These are phyloP conservation scores for Neoarius graeffei DNA, from an alignment of 2,113 vertebrate species.

Conservation along the genomic window DNA sequence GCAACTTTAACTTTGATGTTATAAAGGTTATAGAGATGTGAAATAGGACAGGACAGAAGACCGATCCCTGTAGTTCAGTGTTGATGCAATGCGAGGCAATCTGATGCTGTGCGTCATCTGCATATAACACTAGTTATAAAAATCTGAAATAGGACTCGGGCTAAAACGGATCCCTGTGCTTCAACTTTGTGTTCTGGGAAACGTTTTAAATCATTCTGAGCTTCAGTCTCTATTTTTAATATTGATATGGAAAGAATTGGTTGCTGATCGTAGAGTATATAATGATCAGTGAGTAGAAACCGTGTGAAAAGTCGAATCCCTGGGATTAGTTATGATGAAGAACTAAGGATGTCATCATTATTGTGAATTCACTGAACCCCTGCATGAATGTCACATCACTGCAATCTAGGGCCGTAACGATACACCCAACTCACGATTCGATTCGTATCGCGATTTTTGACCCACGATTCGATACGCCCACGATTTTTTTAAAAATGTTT, in stretches of 20 bases:
- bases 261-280: neutral
- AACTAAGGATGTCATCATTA: neutral
- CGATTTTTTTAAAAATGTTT: too few relatives aligned
- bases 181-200: neutral
- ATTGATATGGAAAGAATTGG: neutral
- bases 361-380: neutral
- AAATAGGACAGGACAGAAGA: neutral
- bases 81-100: neutral
- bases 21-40: neutral
- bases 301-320: neutral
- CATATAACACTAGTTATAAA: neutral
- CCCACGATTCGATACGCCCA: too few relatives aligned
- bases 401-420: too few relatives aligned
- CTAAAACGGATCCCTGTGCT: neutral
- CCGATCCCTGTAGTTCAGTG: neutral
- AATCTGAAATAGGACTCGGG: neutral
- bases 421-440: too few relatives aligned
- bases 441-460: too few relatives aligned
- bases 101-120: neutral
- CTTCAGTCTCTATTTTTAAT: neutral
- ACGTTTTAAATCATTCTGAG: neutral
- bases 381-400: too few relatives aligned
- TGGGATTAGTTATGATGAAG: neutral
- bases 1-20: neutral
- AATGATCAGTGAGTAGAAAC: neutral